These are phyloP conservation scores for Tachysurus vachellii DNA, from an alignment of 2,113 vertebrate genomes.

Conservation along the genomic window DNA sequence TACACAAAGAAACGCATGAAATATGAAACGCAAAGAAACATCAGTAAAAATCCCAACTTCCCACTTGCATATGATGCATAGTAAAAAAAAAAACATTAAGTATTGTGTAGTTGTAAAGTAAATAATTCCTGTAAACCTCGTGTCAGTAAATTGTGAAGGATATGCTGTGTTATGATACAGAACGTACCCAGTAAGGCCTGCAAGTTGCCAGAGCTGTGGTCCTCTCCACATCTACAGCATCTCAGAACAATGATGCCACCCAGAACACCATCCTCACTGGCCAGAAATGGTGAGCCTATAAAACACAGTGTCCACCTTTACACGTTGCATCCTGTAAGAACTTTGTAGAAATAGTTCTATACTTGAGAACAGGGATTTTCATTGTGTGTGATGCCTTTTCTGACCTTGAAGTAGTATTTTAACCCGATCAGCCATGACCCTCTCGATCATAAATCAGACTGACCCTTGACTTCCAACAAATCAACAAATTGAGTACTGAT, in stretches of 20 bases:
- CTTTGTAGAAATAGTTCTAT: neutral
- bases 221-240: slow-evolving; percentile 86
- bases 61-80: neutral
- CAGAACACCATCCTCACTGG: slow-evolving; percentile 91
- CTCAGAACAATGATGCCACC: slow-evolving; percentile 96
- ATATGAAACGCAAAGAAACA: neutral
- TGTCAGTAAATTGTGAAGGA: neutral
- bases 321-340: neutral
- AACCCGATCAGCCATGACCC: neutral
- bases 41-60: neutral
- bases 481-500: too few species aligned
- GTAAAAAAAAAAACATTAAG: too few species aligned
- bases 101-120: neutral
- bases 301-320: neutral
- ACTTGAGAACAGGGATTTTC: neutral
- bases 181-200: slow-evolving; percentile 88
- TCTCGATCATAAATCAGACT: too few species aligned
- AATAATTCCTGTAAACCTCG: neutral
- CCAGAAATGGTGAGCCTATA: slow-evolving; percentile 92
- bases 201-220: slow-evolving; percentile 81
- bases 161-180: neutral
- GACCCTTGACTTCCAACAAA: too few species aligned
- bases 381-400: neutral
- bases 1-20: neutral
- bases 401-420: neutral